Base-by-base conservation (phyloP, 2,888 invertebrate genomes). In the Rhagophthalmus giganteus region DNA sequence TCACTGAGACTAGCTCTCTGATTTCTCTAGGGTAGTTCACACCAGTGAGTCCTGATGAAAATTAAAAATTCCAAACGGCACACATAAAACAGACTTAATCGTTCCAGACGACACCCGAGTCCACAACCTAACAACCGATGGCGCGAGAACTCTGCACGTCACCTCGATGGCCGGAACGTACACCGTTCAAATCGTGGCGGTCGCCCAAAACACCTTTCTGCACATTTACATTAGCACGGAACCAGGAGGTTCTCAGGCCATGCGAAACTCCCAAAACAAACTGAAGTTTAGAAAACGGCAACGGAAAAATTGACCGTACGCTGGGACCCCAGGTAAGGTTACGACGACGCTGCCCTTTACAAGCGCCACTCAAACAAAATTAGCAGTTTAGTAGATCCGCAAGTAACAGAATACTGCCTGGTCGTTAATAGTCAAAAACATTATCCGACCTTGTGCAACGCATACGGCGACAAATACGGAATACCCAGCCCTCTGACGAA, bases 381-480 rank as follows among this genome's bases (percentile, higher is more conserved):
- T 69, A 20, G 27, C 63, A 78, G 78, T 63, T 67, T 75, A 24
- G 72, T 78, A 30, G 77, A 78, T 61, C 77, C 78, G 2, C 76
- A 78, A 57, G 66, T 71, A n/a, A 77, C 76, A 49, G 68, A 73
- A 54, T 81, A 81, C 63, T 81, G 80, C 62, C 67, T 82, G 11
- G 75, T 78, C 9, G 71, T 80, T 24, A 81, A 77, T 65, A 72
- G 73, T 1, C 62, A 68, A 28, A 67, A 66, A 25, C 74, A 76
- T 56, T 79, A 77, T 62, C 65, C 70, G 6, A 76, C 79, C 0
- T 67, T 80, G 24, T 81, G 81, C 63, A 75, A 76, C 11, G 79
- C 79, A 1, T 64, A 75, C 54, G 70, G 73, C 0, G 72, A 74
- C 39, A 60, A 47, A 52, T 39, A 72, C 81, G 53, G 76, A 78